Evolutionary conservation across 2,888 invertebrate species (phyloP).

Genomic region (Tenodera sinensis): DNA sequence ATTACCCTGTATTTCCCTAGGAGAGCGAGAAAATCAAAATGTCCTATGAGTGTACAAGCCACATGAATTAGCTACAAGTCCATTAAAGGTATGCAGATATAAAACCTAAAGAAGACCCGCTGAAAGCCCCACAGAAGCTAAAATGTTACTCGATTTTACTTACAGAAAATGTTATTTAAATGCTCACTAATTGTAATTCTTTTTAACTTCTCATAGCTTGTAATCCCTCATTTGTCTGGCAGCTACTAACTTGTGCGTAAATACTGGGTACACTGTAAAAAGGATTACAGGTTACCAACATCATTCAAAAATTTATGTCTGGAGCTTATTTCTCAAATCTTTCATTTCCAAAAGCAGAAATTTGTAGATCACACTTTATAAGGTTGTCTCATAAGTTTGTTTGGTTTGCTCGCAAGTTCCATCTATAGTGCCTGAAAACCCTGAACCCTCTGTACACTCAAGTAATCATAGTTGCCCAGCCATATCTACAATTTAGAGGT

Average conservation of each 20-base stretch:
- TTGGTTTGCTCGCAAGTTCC: no score
- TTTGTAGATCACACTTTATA: background rate
- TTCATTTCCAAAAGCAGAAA: background rate
- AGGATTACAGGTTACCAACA: background rate
- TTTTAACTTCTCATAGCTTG: background rate
- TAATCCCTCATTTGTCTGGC: background rate
- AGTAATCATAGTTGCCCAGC: no score
- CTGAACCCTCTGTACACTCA: no score
- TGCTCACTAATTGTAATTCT: background rate
- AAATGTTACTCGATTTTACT: background rate
- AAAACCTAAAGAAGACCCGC: no score
- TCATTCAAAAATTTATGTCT: background rate
- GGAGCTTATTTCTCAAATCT: background rate
- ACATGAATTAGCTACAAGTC: background rate
- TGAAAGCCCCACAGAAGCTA: background rate
- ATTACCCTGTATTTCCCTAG: background rate
- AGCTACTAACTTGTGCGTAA: slow-evolving; percentile 18
- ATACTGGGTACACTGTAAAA: slow-evolving; percentile 5
- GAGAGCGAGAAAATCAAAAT: background rate
- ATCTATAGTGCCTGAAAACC: no score
- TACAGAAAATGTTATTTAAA: background rate
- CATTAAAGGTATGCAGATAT: background rate
- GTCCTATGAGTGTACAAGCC: no score
- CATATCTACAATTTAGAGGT: no score
- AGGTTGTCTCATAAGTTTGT: no score